phyloP scores from a whole-genome alignment of 2,888 invertebrate genomes.

The Strigamia transsilvanica region DNA sequence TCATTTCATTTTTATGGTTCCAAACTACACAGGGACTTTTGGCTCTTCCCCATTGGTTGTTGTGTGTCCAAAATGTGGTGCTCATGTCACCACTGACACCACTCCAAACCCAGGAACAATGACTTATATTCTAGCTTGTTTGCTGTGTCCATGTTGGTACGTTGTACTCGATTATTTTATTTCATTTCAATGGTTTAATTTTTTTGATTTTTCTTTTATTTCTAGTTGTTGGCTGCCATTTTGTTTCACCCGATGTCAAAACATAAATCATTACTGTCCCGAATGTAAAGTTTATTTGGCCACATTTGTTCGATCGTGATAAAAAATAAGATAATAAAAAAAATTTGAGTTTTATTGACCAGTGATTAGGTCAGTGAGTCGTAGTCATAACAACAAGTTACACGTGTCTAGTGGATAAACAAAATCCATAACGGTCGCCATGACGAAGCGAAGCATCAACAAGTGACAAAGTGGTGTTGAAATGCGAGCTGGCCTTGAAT shows the following conservation, averaged over 20 bases:
- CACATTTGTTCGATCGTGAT: background rate
- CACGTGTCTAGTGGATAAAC: background rate
- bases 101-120: background rate
- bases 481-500: conserved; percentile 26
- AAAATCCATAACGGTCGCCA: background rate
- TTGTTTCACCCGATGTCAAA: background rate
- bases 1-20: background rate
- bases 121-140: background rate
- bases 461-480: background rate
- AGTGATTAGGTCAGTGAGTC: conserved; percentile 13
- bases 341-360: background rate
- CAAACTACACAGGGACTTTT: background rate
- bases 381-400: background rate
- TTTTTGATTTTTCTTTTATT: background rate
- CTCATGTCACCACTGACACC: background rate
- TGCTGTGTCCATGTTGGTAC: background rate
- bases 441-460: background rate
- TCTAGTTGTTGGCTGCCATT: background rate
- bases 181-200: no score
- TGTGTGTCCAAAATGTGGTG: background rate
- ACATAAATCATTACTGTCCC: background rate
- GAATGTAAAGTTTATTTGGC: background rate
- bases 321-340: background rate
- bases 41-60: background rate
- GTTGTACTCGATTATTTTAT: no score